Base-by-base conservation (phyloP, 1,140 invertebrate species). In the Drosophila subpulchrella region DNA sequence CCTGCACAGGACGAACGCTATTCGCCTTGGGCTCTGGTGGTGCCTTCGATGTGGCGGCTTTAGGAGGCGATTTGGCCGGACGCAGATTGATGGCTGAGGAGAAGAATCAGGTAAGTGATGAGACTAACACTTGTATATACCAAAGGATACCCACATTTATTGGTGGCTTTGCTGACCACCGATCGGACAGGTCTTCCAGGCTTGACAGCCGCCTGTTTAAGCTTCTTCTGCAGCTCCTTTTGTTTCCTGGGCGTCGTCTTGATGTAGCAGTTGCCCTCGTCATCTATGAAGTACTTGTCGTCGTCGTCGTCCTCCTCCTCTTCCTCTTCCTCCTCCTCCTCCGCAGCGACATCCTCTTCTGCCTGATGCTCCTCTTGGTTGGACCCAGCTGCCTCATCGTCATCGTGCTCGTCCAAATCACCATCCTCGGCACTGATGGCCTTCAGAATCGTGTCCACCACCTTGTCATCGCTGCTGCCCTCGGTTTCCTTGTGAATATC, bases 401-500 rank as follows among this genome's bases (percentile, higher is more conserved):
- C 67, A 13, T 53, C 68, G n/a, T 73, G 55, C 6, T 48, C 53
- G 8, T 47, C 42, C 11, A 30, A n/a, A n/a, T 67, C 57, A 10
- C 34, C 38, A 7, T 38, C 59, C 8, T 62, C 59, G 3, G 47
- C 44, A 4, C 61, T 27, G 8, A 46, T 63, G 17, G 36, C 62
- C 44, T 50, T 73, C 63, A 68, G 36, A 41, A 75, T 74, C 17
- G 47, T 75, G 62, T 67, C 34, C 42, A 66, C 67, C 5, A 73
- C 67, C 42, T 73, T 76, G 20, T 80, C 78, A 11, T 56, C 47
- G 55, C 46, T 58, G 57, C 74, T 66, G 44, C 94, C 94, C 71
- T 95, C 95, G 53, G 97, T 97, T 92, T 97, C 96, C 85, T 97
- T 97, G 81, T 97, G 96, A 86, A 97, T 97, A 4, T 96, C 96